Base-by-base conservation (phyloP, 2,888 invertebrate species). In the Busseola fusca region DNA sequence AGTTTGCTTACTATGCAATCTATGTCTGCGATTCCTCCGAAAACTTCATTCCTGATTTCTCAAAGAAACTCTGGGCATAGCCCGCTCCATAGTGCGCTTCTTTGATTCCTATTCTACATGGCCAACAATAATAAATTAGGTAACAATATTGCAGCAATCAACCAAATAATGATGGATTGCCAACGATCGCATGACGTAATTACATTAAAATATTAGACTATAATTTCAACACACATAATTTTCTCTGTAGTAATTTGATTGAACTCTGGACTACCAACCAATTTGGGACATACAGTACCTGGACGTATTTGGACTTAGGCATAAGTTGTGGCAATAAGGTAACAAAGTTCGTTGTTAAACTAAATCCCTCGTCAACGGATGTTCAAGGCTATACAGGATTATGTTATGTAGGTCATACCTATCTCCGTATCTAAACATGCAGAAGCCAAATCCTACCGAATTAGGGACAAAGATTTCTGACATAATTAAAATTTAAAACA, bases 141-240 rank as follows among this genome's bases (percentile, higher is more conserved):
- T 48, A 27, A 62, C 37, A 68, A 67, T 69, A 69, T 69, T 48
- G 59, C 64, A 69, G 67, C 21, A 72, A 75, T 72, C 59, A 59
- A 67, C 16, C 27, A 72, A 72, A 78, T 66, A 64, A 65, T 78
- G 58, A 74, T 59, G 59, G 60, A 81, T 71, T 30, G 52, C 48
- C 7, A 34, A 42, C 64, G 62, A 27, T 67, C 63, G 48, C 50
- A 64, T 68, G 72, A 68, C 62, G 42, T 56, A 64, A 75, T 79
- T 68, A n/a, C 52, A 65, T 78, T 69, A 69, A 57, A 77, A 64
- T 52, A 71, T 56, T 65, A 54, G 14, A 66, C 57, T 34, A 50
- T 12, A 9, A 34, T 42, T 21, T 37, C 40, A 27, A 57, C 25
- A 52, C 48, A 45, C 16, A 48, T 21, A 37, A 27, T 27, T 58